Base-by-base conservation (phyloP, 2,797 vertebrate species). In the Chelon auratus region DNA sequence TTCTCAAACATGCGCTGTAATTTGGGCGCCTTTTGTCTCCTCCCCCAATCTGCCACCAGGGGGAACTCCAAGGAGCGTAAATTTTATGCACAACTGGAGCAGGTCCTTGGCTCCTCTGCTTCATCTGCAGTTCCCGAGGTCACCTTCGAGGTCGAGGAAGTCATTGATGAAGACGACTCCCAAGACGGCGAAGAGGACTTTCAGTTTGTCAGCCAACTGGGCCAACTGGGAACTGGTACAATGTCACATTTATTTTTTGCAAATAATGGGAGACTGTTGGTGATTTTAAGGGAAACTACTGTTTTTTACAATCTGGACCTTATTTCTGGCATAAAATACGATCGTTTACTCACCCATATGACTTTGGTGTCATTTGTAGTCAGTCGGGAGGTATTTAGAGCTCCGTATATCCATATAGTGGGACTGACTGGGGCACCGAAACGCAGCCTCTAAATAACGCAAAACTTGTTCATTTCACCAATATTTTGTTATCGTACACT, bases 41-140 rank as follows among this genome's bases (percentile, higher is more conserved):
- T 55, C 43, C 24, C 17, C 26, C 48, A 13, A 9, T 83, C n/a
- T 18, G 5, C 69, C 58, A 37, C 55, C 72, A 92, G 82, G 58
- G 90, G 85, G 42, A 86, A 76, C 52, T 81, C 89, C 26, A 90
- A 73, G 74, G 93, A 94, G 47, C 87, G 88, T 56, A 94, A 91
- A 53, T 92, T 92, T 59, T 87, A 91, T 14, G 79, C 90, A 17
- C 90, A 87, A 64, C 67, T 94, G 43, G 82, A 93, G 72, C 72
- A 81, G 10, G 72, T 94, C 5, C 83, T 93, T 8, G 61, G 70
- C 52, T 73, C 85, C 13, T 68, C 86, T 0, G 62, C 66, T n/a
- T 42, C 85, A n/a, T 84, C 86, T 0, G 39, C 77, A 11, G 58
- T 78, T 11, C 82, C 89, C 0, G 89, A 93, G 75, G 69, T 89